These are phyloP conservation scores for Zingel zingel DNA, from an alignment of 2,113 vertebrate genomes.

Conservation along the genomic window DNA sequence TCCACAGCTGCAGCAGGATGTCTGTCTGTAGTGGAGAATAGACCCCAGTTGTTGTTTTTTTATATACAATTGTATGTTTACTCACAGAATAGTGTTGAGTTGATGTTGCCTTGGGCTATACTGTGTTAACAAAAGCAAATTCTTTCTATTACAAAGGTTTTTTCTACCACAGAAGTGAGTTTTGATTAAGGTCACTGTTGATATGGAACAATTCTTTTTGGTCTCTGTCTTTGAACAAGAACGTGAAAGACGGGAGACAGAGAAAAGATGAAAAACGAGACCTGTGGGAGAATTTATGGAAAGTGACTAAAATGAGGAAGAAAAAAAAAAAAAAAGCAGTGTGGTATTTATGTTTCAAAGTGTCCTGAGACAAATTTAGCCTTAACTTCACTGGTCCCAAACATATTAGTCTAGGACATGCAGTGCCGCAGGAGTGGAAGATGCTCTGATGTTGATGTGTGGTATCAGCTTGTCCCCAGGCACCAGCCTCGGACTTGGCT, in stretches of 20 bases:
- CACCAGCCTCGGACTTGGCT: slow-evolving; percentile 44
- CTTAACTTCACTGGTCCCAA: slow-evolving; percentile 46
- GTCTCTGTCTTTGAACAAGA: background rate
- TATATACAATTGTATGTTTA: slow-evolving; percentile 5
- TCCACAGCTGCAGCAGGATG: slow-evolving; percentile 12
- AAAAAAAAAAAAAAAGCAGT: background rate
- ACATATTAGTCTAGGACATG: slow-evolving; percentile 51
- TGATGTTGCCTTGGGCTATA: background rate
- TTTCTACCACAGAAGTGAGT: background rate
- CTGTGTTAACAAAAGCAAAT: background rate
- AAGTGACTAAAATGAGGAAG: background rate
- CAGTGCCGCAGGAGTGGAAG: slow-evolving; percentile 57
- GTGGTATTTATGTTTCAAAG: slow-evolving; percentile 43
- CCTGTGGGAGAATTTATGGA: slow-evolving; percentile 23
- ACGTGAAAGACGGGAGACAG: background rate
- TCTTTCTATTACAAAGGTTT: background rate
- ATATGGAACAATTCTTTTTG: background rate
- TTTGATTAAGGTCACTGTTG: slow-evolving; percentile 31
- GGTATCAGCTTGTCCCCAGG: slow-evolving; percentile 40
- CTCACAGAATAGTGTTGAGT: background rate
- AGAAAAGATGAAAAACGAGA: slow-evolving; percentile 12
- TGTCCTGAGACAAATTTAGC: slow-evolving; percentile 65
- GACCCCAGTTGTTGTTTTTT: background rate
- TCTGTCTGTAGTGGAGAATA: slow-evolving; percentile 7
- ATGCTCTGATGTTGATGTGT: slow-evolving; percentile 62